Evolutionary conservation across 2,888 invertebrate genomes (phyloP).

Genomic region (Julus scanicus): DNA sequence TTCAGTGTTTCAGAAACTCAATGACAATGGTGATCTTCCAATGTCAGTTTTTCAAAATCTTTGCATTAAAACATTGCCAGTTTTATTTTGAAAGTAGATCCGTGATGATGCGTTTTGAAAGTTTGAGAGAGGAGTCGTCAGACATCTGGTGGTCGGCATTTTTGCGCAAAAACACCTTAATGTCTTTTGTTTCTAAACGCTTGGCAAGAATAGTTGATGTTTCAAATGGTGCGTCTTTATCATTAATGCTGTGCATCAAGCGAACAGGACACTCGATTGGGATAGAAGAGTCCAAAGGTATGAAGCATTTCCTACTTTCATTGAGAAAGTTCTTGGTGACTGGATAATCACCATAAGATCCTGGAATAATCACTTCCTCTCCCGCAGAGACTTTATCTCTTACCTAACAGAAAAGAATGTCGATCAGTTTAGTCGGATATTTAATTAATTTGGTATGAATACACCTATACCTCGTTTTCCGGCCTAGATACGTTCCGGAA

Average conservation of each 20-base stretch:
- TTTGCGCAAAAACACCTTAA: slow-evolving; percentile 6
- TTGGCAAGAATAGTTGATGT: not conserved
- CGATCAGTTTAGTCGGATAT: too few species aligned
- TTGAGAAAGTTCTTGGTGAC: not conserved
- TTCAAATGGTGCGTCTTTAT: slow-evolving; percentile 15
- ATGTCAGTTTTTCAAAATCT: too few species aligned
- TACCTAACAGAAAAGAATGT: not conserved
- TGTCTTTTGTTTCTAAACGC: not conserved
- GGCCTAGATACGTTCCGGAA: too few species aligned
- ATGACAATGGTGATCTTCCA: too few species aligned
- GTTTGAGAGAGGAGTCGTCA: not conserved
- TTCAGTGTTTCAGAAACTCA: too few species aligned
- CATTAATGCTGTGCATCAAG: not conserved
- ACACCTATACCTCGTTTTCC: too few species aligned
- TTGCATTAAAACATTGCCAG: too few species aligned
- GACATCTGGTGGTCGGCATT: slow-evolving; percentile 14
- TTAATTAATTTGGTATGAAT: too few species aligned
- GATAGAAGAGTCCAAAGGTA: not conserved
- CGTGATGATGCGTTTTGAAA: not conserved
- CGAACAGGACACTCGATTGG: not conserved
- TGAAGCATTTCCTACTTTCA: not conserved
- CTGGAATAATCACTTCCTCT: not conserved
- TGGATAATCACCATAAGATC: not conserved
- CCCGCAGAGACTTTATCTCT: not conserved
- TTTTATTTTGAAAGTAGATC: too few species aligned